These are phyloP conservation scores for Bursaphelenchus okinawaensis DNA, from an alignment of 2,888 invertebrate genomes.

Conservation along the genomic window DNA sequence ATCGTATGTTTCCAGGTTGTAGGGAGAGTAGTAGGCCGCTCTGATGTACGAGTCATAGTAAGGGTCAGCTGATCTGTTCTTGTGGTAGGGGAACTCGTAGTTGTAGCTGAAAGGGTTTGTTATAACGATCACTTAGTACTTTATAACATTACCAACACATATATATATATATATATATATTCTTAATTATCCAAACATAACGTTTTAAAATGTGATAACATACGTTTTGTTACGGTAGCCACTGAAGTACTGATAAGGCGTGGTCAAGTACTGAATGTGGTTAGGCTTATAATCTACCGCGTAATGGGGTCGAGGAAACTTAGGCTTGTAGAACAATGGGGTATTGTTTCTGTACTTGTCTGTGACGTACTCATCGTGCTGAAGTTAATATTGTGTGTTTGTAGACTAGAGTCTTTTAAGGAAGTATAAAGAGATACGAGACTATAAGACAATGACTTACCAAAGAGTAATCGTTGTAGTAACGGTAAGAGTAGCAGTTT, in stretches of 20 bases:
- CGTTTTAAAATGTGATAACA: background rate
- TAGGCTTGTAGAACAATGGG: background rate
- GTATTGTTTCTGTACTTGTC: background rate
- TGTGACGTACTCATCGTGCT: background rate
- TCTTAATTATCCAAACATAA: too few species aligned
- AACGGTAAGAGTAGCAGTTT: background rate
- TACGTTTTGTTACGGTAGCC: background rate
- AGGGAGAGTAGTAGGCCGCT: constrained; percentile 20
- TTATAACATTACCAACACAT: too few species aligned
- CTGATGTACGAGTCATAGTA: constrained; percentile 35
- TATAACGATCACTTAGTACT: too few species aligned
- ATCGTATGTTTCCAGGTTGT: constrained; percentile 1
- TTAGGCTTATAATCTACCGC: background rate
- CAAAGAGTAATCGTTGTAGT: background rate
- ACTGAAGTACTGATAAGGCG: background rate
- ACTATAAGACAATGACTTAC: too few species aligned
- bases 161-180: too few species aligned
- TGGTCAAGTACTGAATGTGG: background rate
- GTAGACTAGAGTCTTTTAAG: too few species aligned
- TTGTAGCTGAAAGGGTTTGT: constrained; percentile 30
- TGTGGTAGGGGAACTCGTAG: constrained; percentile 45
- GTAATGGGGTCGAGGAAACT: background rate
- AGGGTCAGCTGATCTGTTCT: constrained; percentile 36
- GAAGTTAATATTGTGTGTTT: too few species aligned
- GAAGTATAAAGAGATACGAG: too few species aligned